These are phyloP conservation scores for Deilephila porcellus DNA, from an alignment of 2,888 invertebrate species.

Conservation along the genomic window DNA sequence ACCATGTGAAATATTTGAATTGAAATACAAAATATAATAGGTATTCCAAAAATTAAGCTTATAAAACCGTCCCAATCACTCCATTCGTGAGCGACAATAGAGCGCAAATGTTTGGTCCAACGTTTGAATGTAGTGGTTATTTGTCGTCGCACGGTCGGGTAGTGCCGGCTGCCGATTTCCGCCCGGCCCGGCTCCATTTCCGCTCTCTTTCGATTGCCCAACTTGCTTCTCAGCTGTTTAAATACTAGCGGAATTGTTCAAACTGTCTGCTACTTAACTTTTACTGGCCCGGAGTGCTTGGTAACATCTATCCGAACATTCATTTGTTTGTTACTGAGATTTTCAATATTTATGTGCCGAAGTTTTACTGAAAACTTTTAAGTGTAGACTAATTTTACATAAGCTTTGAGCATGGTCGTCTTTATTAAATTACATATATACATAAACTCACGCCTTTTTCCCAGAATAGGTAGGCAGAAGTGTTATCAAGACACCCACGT, in stretches of 20 bases:
- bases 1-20: background rate
- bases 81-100: conserved; percentile 3
- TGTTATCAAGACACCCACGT: no score
- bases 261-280: conserved; percentile 26
- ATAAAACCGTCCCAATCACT: background rate
- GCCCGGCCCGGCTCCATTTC: conserved; percentile 37
- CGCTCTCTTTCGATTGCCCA: conserved; percentile 32
- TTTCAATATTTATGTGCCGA: background rate
- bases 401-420: no score
- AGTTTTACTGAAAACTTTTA: no score
- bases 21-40: background rate
- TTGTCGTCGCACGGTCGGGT: conserved; percentile 24
- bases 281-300: background rate
- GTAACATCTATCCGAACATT: background rate
- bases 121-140: conserved; percentile 28
- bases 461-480: no score
- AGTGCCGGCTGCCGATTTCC: conserved; percentile 36
- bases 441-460: no score
- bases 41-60: background rate
- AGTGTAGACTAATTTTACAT: no score
- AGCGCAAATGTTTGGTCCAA: conserved; percentile 34
- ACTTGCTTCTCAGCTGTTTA: conserved; percentile 29
- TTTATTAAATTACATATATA: no score
- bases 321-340: background rate
- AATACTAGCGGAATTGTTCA: conserved; percentile 24